phyloP scores from a whole-genome alignment of 2,113 vertebrate genomes.

The Mustela nigripes region DNA sequence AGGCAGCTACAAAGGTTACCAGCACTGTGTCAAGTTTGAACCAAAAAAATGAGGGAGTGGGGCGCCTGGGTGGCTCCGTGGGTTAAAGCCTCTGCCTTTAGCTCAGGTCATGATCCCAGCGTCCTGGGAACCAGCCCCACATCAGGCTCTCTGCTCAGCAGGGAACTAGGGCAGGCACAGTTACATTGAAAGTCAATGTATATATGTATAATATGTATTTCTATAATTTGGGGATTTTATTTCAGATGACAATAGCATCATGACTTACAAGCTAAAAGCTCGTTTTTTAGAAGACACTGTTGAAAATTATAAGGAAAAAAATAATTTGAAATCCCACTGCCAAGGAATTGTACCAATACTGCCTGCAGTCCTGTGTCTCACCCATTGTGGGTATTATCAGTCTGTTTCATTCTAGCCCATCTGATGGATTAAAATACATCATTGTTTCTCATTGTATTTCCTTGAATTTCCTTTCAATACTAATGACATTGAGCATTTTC shows the following conservation, averaged over 20 bases:
- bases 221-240: neutral
- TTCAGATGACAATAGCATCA: neutral
- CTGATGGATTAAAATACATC: neutral
- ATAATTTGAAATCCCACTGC: neutral
- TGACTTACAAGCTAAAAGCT: neutral
- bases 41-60: neutral
- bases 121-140: too few relatives aligned
- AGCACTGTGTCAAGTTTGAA: neutral
- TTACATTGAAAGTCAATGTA: neutral
- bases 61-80: too few relatives aligned
- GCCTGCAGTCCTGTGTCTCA: neutral
- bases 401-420: neutral
- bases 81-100: too few relatives aligned
- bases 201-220: neutral
- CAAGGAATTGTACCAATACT: neutral
- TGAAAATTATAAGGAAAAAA: neutral
- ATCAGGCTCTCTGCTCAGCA: too few relatives aligned
- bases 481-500: neutral
- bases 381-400: rapidly evolving
- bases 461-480: neutral
- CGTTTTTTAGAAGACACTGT: neutral
- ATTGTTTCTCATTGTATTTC: neutral
- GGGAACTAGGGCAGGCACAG: neutral
- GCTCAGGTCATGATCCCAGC: too few relatives aligned
- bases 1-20: neutral